Evolutionary conservation across 2,888 invertebrate species (phyloP).

Genomic region (Drosophila mayaguana): DNA sequence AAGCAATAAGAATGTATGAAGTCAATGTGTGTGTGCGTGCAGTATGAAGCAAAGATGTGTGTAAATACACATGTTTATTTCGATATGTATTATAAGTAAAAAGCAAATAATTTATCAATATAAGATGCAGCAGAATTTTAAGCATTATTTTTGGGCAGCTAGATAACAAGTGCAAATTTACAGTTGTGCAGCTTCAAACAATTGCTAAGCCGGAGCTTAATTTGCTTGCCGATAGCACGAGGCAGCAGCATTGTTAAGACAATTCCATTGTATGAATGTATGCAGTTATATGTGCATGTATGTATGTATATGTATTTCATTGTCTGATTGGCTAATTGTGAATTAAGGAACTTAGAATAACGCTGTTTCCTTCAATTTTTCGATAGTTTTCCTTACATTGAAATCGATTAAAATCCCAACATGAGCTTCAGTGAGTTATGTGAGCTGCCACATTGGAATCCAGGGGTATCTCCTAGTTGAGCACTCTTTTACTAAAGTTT

Average conservation of each 20-base stretch:
- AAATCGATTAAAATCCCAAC: neutral
- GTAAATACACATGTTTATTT: neutral
- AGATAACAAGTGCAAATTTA: neutral
- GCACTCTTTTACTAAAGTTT: neutral
- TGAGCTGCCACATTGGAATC: neutral
- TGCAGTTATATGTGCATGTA: too few species aligned
- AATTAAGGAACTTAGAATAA: too few species aligned
- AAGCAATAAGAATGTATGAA: neutral
- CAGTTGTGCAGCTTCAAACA: neutral
- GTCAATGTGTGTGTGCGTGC: neutral
- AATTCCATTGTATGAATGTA: neutral
- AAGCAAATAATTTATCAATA: slow-evolving; percentile 3
- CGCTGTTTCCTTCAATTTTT: neutral
- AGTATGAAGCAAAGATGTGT: neutral
- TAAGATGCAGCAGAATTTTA: neutral
- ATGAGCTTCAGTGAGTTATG: neutral
- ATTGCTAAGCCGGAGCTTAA: neutral
- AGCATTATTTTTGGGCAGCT: too few species aligned
- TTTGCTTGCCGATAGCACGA: neutral
- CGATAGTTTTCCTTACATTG: neutral
- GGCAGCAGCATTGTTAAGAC: neutral
- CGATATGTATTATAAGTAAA: neutral
- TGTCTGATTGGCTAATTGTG: neutral
- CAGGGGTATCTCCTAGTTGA: neutral
- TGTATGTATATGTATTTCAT: neutral